phyloP scores from a whole-genome alignment of 2,888 invertebrate species.

The Crematogaster levior region DNA sequence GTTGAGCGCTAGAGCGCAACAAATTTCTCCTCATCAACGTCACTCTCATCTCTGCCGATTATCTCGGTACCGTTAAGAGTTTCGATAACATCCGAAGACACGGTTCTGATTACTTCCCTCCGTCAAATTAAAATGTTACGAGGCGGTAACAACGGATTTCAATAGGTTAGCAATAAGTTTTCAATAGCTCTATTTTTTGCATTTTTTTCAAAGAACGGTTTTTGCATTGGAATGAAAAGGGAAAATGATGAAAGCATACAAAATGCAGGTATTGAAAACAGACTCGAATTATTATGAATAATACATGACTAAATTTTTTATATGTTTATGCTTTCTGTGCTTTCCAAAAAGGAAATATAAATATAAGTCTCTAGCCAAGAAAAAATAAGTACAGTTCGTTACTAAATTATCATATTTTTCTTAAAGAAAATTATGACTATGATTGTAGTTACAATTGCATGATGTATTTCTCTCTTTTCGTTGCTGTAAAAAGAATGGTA shows the following conservation, averaged over 20 bases:
- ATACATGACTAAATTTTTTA: neutral
- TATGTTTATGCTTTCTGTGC: neutral
- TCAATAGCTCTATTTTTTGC: neutral
- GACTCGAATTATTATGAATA: neutral
- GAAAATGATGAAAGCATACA: neutral
- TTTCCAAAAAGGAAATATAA: neutral
- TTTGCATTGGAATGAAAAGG: neutral
- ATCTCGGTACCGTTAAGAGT: slow-evolving; percentile 1
- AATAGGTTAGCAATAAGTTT: neutral
- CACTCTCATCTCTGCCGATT: slow-evolving; percentile 15
- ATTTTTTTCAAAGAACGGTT: too few relatives aligned
- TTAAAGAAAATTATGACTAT: neutral
- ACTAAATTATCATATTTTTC: neutral
- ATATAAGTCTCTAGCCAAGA: neutral
- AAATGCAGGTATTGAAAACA: neutral
- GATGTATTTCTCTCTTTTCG: neutral
- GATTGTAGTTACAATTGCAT: neutral
- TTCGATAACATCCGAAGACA: neutral
- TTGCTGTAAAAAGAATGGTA: neutral
- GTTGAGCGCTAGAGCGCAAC: slow-evolving; percentile 51
- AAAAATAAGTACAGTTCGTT: neutral
- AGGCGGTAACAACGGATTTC: neutral
- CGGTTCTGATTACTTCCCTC: neutral
- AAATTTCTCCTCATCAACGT: slow-evolving; percentile 35
- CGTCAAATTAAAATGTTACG: neutral